Evolutionary conservation across 2,113 vertebrate species (phyloP), one percentile per base, ranked within the genome.

Genomic region (Erinaceus europaeus): DNA sequence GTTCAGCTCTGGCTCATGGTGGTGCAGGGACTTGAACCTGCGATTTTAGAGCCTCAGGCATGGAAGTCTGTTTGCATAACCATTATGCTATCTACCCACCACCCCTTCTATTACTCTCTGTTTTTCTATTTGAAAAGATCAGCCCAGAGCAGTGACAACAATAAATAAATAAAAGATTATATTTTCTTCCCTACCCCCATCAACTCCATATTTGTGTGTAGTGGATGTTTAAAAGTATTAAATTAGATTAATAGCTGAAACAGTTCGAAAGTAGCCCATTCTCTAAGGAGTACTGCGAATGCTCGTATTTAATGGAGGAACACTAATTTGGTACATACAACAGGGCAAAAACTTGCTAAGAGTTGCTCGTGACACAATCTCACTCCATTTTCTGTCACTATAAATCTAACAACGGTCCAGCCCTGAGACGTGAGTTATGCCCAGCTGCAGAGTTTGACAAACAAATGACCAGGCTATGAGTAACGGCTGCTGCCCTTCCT

Each of bases 91-190:
- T n/a, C n/a, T n/a, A n/a, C n/a, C n/a, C n/a, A n/a, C n/a, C n/a
- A n/a, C n/a, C n/a, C n/a, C n/a, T n/a, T n/a, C n/a, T n/a, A n/a
- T n/a, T n/a, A n/a, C n/a, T n/a, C n/a, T n/a, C n/a, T n/a, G n/a
- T n/a, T n/a, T n/a, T n/a, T n/a, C n/a, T n/a, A n/a, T n/a, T n/a
- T n/a, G n/a, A n/a, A n/a, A n/a, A n/a, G n/a, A n/a, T n/a, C n/a
- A n/a, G n/a, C n/a, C n/a, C n/a, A n/a, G n/a, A n/a, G n/a, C n/a
- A n/a, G n/a, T n/a, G n/a, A n/a, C n/a, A n/a, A n/a, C n/a, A n/a
- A n/a, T n/a, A n/a, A n/a, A n/a, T 74, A 77, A 76, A 53, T 62
- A 74, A 84, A 83, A 89, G 62, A 84, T 29, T 71, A 4, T 34
- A 13, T 72, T 65, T 89, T 42, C 7, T 80, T 93, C 42, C 46